Evolutionary conservation across 2,888 invertebrate genomes (phyloP).

Genomic region (Nemotelus pantherinus): DNA sequence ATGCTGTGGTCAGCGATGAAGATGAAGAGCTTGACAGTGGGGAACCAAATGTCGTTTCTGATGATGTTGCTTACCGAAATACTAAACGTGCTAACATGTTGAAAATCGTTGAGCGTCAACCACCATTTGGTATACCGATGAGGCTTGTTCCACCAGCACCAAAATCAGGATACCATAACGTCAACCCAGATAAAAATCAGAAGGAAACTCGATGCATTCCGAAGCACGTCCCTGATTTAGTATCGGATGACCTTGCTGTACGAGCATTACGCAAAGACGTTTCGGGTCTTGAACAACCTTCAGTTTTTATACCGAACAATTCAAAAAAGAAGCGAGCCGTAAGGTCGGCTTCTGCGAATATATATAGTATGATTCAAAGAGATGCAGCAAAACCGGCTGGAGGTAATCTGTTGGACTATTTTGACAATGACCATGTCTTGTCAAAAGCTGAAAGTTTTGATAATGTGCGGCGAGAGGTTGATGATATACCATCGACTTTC

Average conservation of each 20-base stretch:
- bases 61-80: conserved; percentile 86
- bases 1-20: conserved; percentile 68
- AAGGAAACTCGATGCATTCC: conserved; percentile 65
- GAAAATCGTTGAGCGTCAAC: conserved; percentile 82
- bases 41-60: conserved; percentile 83
- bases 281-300: conserved; percentile 56
- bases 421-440: conserved; percentile 67
- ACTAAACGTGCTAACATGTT: conserved; percentile 79
- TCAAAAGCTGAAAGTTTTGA: conserved; percentile 73
- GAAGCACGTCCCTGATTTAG: conserved; percentile 73
- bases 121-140: conserved; percentile 89
- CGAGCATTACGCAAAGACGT: conserved; percentile 85
- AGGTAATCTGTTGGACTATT: conserved; percentile 68
- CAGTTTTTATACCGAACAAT: conserved; percentile 59
- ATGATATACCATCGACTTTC: conserved; percentile 60
- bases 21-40: conserved; percentile 67
- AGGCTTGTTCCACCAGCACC: conserved; percentile 84
- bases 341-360: conserved; percentile 84
- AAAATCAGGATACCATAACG: conserved; percentile 85
- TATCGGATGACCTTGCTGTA: conserved; percentile 88
- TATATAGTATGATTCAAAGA: conserved; percentile 79
- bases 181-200: conserved; percentile 71
- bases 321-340: conserved; percentile 80
- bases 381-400: conserved; percentile 66
- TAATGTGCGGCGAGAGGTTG: conserved; percentile 64